Conservation (phyloP, 2,888 invertebrate genomes). For the Idaea dimidiata region DNA sequence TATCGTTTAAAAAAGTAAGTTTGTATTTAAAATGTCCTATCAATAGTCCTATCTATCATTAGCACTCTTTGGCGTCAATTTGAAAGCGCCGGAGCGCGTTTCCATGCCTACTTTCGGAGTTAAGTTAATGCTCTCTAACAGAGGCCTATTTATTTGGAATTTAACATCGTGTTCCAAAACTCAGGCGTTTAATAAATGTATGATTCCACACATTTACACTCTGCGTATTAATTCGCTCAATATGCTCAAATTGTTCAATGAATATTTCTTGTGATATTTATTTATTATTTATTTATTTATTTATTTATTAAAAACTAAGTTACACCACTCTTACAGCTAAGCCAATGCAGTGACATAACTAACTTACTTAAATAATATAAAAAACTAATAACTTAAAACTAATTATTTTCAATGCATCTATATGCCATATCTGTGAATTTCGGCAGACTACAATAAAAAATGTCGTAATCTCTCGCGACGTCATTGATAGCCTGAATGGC, state of each 20-base stretch:
- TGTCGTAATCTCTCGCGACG: no score
- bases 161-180: conserved; percentile 56
- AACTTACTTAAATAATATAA: no score
- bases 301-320: no score
- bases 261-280: conserved; percentile 32
- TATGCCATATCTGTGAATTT: no score
- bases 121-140: conserved; percentile 61
- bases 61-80: conserved; percentile 61
- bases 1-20: conserved; percentile 16
- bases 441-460: no score
- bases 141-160: conserved; percentile 67
- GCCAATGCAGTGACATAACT: no score
- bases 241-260: conserved; percentile 44
- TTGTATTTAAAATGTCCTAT: background rate
- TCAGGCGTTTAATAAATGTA: conserved; percentile 54
- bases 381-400: no score
- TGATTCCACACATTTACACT: conserved; percentile 51
- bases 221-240: conserved; percentile 48
- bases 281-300: background rate
- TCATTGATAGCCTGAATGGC: no score
- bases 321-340: no score
- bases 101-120: conserved; percentile 55
- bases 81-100: conserved; percentile 55
- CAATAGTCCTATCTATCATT: conserved; percentile 10
- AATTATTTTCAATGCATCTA: no score